Base-by-base conservation (phyloP, 2,888 invertebrate genomes). In the Beris morrisii region DNA sequence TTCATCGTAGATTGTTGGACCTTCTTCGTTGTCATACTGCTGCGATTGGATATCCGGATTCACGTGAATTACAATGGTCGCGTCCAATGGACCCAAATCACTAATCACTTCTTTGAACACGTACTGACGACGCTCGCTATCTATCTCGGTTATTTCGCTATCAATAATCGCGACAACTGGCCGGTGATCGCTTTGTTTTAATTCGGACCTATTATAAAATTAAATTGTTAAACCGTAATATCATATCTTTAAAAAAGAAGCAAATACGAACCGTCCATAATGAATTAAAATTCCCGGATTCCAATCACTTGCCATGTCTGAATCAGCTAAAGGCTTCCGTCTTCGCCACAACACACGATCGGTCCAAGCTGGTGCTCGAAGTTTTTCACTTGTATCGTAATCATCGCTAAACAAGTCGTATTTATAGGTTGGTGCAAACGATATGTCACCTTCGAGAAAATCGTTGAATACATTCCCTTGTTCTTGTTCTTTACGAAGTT, bases 371-470 rank as follows among this genome's bases (percentile, higher is more conserved):
- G 99, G 99, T 1, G 95, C 92, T 67, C 98, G 86, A 76, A 91
- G 90, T 81, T 99, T 99, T 78, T 99, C 99, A 77, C 97, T 97
- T 0, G 99, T 98, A 79, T 99, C 99, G 78, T 97, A 99, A 81
- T 98, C 97, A 78, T 98, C 96, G 74, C 96, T 97, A 79, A 98
- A 98, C 65, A 97, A 83, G 83, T 99, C 99, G 78, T 99, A 99
- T 78, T 99, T 99, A 80, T 99, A 99, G 0, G 99, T 99, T 0
- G 99, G 99, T 12, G 93, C 87, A 79, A 99, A 99, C 53, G 85
- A 88, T 43, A 97, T 89, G 63, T 90, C 88, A 0, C 96, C 98
- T 83, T 99, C 99, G 64, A 88, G 84, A 78, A 95, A 99, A 75
- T 94, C 93, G 76, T 91, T 90, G 77, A 99, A 99, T 2, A 94